Evolutionary conservation across 2,888 invertebrate genomes (phyloP).

Genomic region (Dicycla oo): DNA sequence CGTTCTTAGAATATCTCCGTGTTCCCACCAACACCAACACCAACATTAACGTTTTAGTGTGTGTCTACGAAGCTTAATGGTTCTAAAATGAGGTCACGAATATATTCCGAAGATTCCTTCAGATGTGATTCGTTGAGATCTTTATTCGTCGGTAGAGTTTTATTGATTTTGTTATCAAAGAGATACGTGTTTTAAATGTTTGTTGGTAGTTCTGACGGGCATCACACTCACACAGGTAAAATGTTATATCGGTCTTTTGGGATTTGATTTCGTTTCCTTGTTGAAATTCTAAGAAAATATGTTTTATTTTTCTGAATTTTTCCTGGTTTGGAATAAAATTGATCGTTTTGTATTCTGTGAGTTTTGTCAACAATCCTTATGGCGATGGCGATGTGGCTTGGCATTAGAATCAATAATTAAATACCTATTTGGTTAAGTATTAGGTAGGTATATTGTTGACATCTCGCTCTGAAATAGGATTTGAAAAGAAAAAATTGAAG

Average conservation of each 20-base stretch:
- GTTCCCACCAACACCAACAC: conserved; percentile 53
- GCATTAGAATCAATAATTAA: neutral
- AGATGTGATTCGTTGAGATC: conserved; percentile 43
- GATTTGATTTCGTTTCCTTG: conserved; percentile 32
- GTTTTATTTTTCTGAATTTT: conserved; percentile 6
- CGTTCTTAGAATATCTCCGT: conserved; percentile 46
- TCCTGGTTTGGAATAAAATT: conserved; percentile 5
- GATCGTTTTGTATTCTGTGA: conserved; percentile 1
- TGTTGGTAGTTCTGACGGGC: conserved; percentile 44
- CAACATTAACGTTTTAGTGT: conserved; percentile 45
- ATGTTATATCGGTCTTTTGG: conserved; percentile 40
- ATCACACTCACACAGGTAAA: conserved; percentile 29
- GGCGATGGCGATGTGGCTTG: neutral
- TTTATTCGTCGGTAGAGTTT: conserved; percentile 43
- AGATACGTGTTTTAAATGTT: conserved; percentile 45
- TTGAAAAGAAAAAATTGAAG: neutral
- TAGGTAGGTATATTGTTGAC: neutral
- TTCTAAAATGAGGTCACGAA: conserved; percentile 48
- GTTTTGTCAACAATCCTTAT: neutral
- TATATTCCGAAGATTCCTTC: conserved; percentile 32
- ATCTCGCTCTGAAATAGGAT: neutral
- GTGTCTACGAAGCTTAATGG: conserved; percentile 47
- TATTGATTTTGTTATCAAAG: conserved; percentile 51
- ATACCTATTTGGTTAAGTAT: neutral
- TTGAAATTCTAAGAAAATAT: conserved; percentile 23